These are phyloP conservation scores for Lycodopsis pacificus DNA, from an alignment of 2,797 vertebrate genomes.

Conservation along the genomic window DNA sequence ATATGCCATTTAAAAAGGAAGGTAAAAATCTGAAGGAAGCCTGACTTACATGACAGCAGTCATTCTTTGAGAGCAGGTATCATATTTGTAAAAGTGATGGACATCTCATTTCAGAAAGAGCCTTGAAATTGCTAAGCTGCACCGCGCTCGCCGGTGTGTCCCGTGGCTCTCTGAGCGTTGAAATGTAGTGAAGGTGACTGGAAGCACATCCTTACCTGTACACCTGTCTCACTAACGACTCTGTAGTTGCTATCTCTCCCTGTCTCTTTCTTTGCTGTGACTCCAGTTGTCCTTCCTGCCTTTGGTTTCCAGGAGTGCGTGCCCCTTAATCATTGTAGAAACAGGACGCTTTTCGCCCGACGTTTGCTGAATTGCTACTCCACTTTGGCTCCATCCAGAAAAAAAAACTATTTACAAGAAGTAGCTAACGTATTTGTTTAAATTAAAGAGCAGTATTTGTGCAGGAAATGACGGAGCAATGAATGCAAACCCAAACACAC, in stretches of 20 bases:
- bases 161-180: conserved; percentile 14
- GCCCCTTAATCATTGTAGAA: conserved; percentile 33
- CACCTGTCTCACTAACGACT: conserved; percentile 43
- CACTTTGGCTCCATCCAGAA: conserved; percentile 1
- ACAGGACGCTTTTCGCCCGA: conserved; percentile 23
- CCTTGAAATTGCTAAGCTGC: conserved; percentile 32
- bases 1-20: not conserved
- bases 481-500: conserved; percentile 5
- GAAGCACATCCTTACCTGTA: conserved; percentile 31
- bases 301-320: conserved; percentile 26
- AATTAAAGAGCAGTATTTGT: not conserved
- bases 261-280: conserved; percentile 19
- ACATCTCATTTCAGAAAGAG: conserved; percentile 54
- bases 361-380: conserved; percentile 32
- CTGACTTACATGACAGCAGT: conserved; percentile 11
- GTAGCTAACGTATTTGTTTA: not conserved
- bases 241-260: conserved; percentile 24
- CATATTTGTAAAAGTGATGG: conserved; percentile 46
- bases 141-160: conserved; percentile 11
- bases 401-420: conserved; percentile 17
- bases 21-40: not conserved
- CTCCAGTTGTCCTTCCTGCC: conserved; percentile 30
- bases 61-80: conserved; percentile 13
- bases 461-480: not conserved
- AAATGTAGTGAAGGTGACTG: conserved; percentile 50